Evolutionary conservation across 1,140 invertebrate species (phyloP), one percentile per base, ranked within the genome.

Genomic region (Manduca sexta): DNA sequence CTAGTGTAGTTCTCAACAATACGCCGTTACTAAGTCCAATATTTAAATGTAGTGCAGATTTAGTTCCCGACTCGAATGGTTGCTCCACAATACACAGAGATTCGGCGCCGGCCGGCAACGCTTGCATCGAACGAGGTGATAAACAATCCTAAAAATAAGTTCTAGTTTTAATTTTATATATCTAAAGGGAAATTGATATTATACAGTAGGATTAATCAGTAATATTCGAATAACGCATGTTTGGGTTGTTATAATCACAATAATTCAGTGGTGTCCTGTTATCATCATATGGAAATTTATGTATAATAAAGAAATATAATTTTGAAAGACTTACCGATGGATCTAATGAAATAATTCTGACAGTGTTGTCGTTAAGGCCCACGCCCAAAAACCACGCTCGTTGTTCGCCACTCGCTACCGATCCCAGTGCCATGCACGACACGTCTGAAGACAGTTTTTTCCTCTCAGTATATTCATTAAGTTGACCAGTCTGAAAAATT

Each of bases 21-120:
- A 98, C 97, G 41, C 98, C 98, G 86, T 99, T 99, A 87, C 98
- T 94, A 10, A 99, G 85, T 8, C 98, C 98, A 86, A 99, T 98
- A 77, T 99, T 99, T 5, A 99, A 88, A 87, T 99, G 99, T 2
- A 99, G 88, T 6, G 94, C 86, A 14, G 86, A 83, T 62, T 91
- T 91, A 1, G 88, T 87, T 21, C 89, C 90, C 33, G 91, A 91
- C 90, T 95, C 95, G 55, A 87, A 83, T 12, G 86, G 84, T 55
- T 87, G 84, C 87, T 99, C 97, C 6, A 99, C 96, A 59, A 99
- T 95, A 76, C 97, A 98, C 4, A 99, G 87, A 15, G 97, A 98
- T 84, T 99, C 98, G 0, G 98, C 95, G 21, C 95, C 92, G 3
- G 97, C 96, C 3, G 98, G 98, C n/a, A 99, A 80, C 1, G 95